Percentiles rank a stretch among this genome's conserved stretches.
Evolutionary conservation across 2,888 invertebrate species (phyloP).

Genomic region (Rhabditoides inermis): DNA sequence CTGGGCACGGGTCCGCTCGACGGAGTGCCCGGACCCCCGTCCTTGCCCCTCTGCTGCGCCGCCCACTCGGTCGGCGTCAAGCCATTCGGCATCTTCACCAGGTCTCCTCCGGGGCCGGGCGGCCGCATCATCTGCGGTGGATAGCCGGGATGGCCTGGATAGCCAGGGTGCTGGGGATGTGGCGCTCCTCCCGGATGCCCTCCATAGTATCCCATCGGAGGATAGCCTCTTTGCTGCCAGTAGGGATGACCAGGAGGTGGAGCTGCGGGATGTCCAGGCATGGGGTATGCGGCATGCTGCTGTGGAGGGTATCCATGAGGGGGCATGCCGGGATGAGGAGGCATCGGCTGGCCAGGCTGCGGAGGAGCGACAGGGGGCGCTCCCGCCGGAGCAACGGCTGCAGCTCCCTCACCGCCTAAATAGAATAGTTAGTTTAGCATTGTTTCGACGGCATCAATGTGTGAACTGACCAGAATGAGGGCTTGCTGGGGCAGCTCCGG

Average conservation of each 20-base stretch:
- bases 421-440: no score
- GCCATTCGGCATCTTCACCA: slow-evolving; percentile 36
- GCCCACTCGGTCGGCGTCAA: slow-evolving; percentile 35
- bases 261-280: slow-evolving; percentile 5
- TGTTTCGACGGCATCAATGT: no score
- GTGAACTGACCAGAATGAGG: no score
- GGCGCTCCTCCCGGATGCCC: no score
- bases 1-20: slow-evolving; percentile 22
- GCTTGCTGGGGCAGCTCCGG: not conserved
- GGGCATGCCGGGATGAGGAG: slow-evolving; percentile 10
- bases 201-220: no score
- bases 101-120: slow-evolving; percentile 12
- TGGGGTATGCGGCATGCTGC: slow-evolving; percentile 4
- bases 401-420: no score
- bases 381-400: no score
- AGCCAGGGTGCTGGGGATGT: no score
- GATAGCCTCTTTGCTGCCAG: no score
- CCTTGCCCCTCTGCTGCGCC: slow-evolving; percentile 11
- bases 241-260: not conserved
- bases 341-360: slow-evolving; percentile 6
- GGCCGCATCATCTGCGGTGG: slow-evolving; percentile 28
- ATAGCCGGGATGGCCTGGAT: slow-evolving; percentile 4
- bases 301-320: slow-evolving; percentile 10
- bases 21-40: slow-evolving; percentile 21
- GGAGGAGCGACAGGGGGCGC: slow-evolving; percentile 1